Base-by-base conservation (phyloP, 2,888 invertebrate species). In the Chironomus tentans region DNA sequence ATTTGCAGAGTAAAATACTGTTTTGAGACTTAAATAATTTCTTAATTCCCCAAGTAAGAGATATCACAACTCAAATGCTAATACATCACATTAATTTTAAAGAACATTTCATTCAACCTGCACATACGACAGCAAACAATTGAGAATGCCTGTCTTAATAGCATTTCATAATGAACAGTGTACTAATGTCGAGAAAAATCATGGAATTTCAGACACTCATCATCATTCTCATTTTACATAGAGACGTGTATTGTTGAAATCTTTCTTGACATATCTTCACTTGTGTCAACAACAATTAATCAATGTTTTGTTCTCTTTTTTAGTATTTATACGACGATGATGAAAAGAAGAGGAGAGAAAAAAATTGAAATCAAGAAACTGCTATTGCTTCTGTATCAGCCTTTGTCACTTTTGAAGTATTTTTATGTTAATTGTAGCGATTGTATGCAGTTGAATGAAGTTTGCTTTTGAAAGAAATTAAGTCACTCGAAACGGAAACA, bases 231-330 rank as follows among this genome's bases (percentile, higher is more conserved):
- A 56, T 21, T 18, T 70, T 15, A 18, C 61, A 62, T 61, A 72
- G 72, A 72, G 72, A 62, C 28, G 38, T 18, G 22, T 72, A 72
- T 72, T 72, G 72, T 72, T 72, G 72, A 72, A 72, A 72, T 72
- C 72, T 62, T 21, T 21, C 65, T 65, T 24, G 65, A 65, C 65
- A 72, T n/a, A 62, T 13, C 50, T 7, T 61, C 72, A 72, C 72
- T 72, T 72, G 72, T 72, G 72, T 61, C 61, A 72, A 72, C 72
- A 72, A 50, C 22, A 62, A 72, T 72, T 72, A 72, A 72, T 72
- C 61, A 72, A 72, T 50, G 72, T 72, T 72, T 72, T 70, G 50
- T 72, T 72, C 50, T 72, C 15, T 50, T 71, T n/a, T 21, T 22
- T 6, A 38, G 68, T 68, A 12, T 68, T 18, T 28, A 21, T 38